phyloP scores from a whole-genome alignment of 2,888 invertebrate genomes.

The Odontocerum albicorne region DNA sequence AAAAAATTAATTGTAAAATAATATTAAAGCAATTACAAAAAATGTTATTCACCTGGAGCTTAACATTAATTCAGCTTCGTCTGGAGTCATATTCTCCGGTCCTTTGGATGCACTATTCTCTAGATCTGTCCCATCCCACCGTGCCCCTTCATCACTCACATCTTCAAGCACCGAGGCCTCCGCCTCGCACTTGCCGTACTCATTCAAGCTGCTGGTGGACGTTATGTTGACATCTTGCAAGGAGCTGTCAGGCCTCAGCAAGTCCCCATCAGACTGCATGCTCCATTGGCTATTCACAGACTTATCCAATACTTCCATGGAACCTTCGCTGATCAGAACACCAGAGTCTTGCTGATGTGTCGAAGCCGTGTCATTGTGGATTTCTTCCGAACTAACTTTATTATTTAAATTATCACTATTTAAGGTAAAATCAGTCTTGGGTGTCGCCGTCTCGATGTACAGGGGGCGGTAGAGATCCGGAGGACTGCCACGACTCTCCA shows the following conservation, averaged over 20 bases:
- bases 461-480: conserved; percentile 33
- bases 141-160: conserved; percentile 55
- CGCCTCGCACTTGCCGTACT: conserved; percentile 42
- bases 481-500: conserved; percentile 43
- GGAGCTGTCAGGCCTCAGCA: conserved; percentile 28
- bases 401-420: conserved; percentile 34
- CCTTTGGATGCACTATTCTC: conserved; percentile 44
- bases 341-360: conserved; percentile 54
- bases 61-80: conserved; percentile 84
- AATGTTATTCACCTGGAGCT: conserved; percentile 88
- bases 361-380: conserved; percentile 26
- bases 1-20: too few relatives aligned
- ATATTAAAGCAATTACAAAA: too few relatives aligned
- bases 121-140: conserved; percentile 39
- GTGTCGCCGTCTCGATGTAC: conserved; percentile 41
- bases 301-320: conserved; percentile 59
- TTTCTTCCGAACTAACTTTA: conserved; percentile 29
- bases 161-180: conserved; percentile 58
- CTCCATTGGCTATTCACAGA: conserved; percentile 61
- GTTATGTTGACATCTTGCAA: conserved; percentile 39
- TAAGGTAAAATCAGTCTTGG: conserved; percentile 39
- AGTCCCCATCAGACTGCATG: conserved; percentile 41
- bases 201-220: conserved; percentile 38
- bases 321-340: conserved; percentile 58
- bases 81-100: conserved; percentile 75